A percentile compares a stretch with the other conserved stretches of the same genome.
Evolutionary conservation across 2,113 vertebrate genomes (phyloP).

Genomic region (Colistium nudipinnis): DNA sequence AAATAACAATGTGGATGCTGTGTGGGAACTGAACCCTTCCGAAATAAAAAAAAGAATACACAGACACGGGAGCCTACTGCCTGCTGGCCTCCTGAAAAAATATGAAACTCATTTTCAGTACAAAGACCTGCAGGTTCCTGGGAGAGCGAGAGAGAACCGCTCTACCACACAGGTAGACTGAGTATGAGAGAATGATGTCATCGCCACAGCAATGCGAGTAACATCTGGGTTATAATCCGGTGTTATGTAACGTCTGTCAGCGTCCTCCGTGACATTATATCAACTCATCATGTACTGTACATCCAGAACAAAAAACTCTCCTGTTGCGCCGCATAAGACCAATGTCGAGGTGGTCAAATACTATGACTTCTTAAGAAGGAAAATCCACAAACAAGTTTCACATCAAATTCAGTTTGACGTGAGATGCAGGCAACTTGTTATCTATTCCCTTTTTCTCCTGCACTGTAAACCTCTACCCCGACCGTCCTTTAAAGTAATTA

Average conservation of each 20-base stretch:
- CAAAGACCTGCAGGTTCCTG: conserved; percentile 54
- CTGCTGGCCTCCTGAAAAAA: conserved; percentile 57
- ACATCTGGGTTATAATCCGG: conserved; percentile 43
- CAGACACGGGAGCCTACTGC: conserved; percentile 11
- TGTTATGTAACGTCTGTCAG: conserved; percentile 13
- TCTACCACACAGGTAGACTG: background rate
- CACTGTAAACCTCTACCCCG: background rate
- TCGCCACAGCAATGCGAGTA: conserved; percentile 6
- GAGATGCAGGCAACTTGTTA: background rate
- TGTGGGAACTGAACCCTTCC: background rate
- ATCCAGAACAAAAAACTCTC: background rate
- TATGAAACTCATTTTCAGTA: conserved; percentile 51
- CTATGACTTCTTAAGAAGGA: too few relatives aligned
- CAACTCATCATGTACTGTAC: background rate
- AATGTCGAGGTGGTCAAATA: too few relatives aligned
- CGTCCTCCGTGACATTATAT: conserved; percentile 1
- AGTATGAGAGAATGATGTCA: conserved; percentile 12
- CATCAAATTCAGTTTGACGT: too few relatives aligned
- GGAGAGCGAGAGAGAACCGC: conserved; percentile 15
- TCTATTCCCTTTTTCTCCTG: background rate
- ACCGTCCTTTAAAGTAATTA: conserved; percentile 19
- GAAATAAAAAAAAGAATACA: too few relatives aligned
- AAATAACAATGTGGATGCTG: background rate
- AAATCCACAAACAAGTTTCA: too few relatives aligned
- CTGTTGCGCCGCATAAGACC: background rate